These are phyloP conservation scores for Chaetura pelagica DNA, from an alignment of 2,113 vertebrate species.

Conservation along the genomic window DNA sequence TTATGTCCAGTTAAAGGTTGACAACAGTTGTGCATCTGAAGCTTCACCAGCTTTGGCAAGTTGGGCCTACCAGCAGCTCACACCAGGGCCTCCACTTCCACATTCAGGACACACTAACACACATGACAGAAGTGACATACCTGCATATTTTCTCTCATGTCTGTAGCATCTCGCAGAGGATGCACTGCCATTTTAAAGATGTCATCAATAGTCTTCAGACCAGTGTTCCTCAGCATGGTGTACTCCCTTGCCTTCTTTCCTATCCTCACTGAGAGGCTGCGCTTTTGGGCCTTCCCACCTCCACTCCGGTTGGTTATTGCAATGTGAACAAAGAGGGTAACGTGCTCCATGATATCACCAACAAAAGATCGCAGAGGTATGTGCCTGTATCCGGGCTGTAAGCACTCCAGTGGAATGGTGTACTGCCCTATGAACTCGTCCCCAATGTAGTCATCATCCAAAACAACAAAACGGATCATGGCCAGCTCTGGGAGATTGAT, in stretches of 20 bases:
- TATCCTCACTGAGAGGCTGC: constrained; percentile 89
- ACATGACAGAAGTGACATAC: constrained; percentile 56
- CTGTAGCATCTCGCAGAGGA: constrained; percentile 90
- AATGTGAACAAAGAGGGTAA: constrained; percentile 93
- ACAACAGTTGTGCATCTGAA: neutral
- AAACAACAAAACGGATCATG: constrained; percentile 92
- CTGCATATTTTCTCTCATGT: constrained; percentile 94
- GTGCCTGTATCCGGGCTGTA: constrained; percentile 94
- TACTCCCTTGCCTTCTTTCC: constrained; percentile 90
- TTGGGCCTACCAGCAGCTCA: neutral
- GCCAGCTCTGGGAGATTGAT: constrained; percentile 96
- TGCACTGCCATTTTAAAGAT: constrained; percentile 87
- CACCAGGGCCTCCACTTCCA: neutral
- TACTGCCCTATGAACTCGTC: constrained; percentile 99
- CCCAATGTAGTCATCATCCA: constrained; percentile 98
- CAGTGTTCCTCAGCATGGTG: constrained; percentile 88
- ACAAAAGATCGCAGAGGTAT: constrained; percentile 90
- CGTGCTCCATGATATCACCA: constrained; percentile 90
- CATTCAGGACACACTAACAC: neutral
- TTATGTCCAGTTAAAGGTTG: neutral
- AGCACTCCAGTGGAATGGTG: constrained; percentile 91
- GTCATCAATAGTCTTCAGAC: constrained; percentile 91
- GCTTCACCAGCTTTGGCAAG: neutral
- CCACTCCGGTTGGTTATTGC: constrained; percentile 93
- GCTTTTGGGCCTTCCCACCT: constrained; percentile 92